Conservation (phyloP, 2,888 invertebrate species). For the Entomobrya multifasciata region DNA sequence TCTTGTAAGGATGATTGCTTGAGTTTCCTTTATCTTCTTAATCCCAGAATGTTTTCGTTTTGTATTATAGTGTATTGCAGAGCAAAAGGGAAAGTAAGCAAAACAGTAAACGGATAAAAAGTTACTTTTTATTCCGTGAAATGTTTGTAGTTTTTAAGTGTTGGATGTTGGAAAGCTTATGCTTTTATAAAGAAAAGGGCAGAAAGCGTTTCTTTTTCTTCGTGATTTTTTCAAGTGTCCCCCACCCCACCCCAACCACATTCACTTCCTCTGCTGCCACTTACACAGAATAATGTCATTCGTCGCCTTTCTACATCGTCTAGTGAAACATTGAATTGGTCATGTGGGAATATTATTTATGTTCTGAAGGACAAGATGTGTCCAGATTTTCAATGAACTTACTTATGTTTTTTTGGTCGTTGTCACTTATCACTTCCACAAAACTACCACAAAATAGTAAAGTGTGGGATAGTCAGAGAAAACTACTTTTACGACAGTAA, state of each 20-base stretch:
- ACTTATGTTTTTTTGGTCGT: not conserved
- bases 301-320: not conserved
- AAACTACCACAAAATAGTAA: not conserved
- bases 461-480: not conserved
- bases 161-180: not conserved
- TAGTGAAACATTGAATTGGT: slow-evolving; percentile 52
- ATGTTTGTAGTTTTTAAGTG: not conserved
- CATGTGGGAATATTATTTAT: slow-evolving; percentile 57
- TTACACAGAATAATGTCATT: slow-evolving; percentile 3
- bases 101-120: not conserved
- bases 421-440: slow-evolving; percentile 51
- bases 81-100: no score
- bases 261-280: no score
- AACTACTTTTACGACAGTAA: slow-evolving; percentile 67
- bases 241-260: not conserved
- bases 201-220: not conserved
- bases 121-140: not conserved
- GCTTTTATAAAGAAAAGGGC: not conserved
- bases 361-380: slow-evolving; percentile 3
- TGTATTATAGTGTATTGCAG: no score
- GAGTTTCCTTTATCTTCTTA: no score
- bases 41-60: no score
- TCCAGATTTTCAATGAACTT: slow-evolving; percentile 47
- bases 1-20: no score
- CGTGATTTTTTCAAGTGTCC: not conserved